phyloP scores from a whole-genome alignment of 2,113 vertebrate genomes.

The Haemorhous mexicanus region DNA sequence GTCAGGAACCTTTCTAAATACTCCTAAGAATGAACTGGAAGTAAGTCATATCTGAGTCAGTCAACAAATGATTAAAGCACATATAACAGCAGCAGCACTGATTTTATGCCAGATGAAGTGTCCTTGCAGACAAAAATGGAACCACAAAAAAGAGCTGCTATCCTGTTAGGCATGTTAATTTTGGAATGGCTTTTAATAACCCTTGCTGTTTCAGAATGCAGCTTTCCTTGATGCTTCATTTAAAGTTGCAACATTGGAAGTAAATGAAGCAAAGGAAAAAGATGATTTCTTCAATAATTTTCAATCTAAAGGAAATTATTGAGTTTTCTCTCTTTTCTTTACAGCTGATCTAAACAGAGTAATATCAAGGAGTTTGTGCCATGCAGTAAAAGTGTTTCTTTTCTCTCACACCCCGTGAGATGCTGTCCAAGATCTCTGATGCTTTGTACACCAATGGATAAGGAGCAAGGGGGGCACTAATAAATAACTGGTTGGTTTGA shows the following conservation, averaged over 20 bases:
- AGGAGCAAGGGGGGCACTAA: no score
- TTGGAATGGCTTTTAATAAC: background rate
- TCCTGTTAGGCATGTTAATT: background rate
- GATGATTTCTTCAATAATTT: background rate
- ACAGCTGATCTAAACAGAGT: background rate
- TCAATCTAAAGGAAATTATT: background rate
- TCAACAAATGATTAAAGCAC: background rate
- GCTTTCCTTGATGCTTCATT: background rate
- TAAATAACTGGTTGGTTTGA: no score
- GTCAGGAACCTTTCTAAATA: background rate
- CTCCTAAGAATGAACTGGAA: background rate
- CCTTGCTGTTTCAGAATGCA: background rate
- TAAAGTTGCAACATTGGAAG: background rate
- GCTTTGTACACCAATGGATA: background rate
- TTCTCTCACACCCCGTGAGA: no score
- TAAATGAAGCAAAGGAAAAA: background rate
- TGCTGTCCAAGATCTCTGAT: background rate
- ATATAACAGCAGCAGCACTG: background rate
- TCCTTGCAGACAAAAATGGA: background rate
- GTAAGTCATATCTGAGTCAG: background rate
- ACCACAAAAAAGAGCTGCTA: background rate
- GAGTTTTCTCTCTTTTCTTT: background rate
- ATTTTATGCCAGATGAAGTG: background rate
- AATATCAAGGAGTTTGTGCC: background rate
- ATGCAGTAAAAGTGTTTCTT: rapidly evolving